A percentile compares a stretch with the other conserved stretches of the same genome.
phyloP scores from a whole-genome alignment of 2,888 invertebrate genomes.

The Empis livida region DNA sequence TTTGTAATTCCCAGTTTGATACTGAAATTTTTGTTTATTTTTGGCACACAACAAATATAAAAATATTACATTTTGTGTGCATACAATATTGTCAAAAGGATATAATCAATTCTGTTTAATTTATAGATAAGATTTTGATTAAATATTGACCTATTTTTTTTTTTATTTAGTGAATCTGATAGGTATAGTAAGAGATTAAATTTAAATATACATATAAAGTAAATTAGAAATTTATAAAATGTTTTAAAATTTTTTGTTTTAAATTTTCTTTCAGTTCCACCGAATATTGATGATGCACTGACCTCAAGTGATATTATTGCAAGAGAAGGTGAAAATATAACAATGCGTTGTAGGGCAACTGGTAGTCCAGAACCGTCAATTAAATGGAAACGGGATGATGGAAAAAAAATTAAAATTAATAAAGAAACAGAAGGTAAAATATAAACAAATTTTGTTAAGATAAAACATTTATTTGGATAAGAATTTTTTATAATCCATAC shows the following conservation, averaged over 20 bases:
- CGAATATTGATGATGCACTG: slow-evolving; percentile 80
- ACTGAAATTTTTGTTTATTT: no score
- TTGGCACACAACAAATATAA: no score
- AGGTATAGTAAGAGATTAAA: no score
- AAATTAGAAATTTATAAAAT: not conserved
- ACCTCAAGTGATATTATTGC: slow-evolving; percentile 87
- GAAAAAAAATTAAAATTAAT: slow-evolving; percentile 73
- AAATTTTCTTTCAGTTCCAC: slow-evolving; percentile 60
- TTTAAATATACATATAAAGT: no score
- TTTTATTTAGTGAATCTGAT: not conserved
- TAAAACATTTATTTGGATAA: no score
- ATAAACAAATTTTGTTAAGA: no score
- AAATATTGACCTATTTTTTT: not conserved
- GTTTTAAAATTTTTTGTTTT: slow-evolving; percentile 12
- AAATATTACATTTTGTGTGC: no score
- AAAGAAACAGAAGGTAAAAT: slow-evolving; percentile 59
- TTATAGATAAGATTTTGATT: no score
- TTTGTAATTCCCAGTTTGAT: no score
- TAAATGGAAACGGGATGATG: slow-evolving; percentile 86
- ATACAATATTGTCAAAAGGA: no score
- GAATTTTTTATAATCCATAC: no score
- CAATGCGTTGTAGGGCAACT: slow-evolving; percentile 75
- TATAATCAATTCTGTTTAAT: no score
- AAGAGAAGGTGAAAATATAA: slow-evolving; percentile 79
- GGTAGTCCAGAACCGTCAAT: slow-evolving; percentile 80